Base-by-base conservation (phyloP, 2,888 invertebrate species). In the Trissonchulus sp. region DNA sequence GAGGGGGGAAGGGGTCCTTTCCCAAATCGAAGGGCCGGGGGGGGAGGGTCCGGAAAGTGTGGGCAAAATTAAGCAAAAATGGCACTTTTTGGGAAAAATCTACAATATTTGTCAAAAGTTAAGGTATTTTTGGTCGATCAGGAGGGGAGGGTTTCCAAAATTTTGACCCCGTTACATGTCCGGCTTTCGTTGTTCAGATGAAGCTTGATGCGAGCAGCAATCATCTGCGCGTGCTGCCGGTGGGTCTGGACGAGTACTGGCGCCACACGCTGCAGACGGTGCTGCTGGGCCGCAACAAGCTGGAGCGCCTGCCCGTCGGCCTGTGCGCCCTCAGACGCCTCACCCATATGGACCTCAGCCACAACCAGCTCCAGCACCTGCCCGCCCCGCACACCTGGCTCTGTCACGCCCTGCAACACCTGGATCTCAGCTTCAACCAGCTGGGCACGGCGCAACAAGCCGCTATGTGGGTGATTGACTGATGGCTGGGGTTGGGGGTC, bases 351-450 rank as follows among this genome's bases (percentile, higher is more conserved):
- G 60, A 60, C 30, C 15, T 72, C 3, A 48, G 48, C 48, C 15
- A 48, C 8, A 72, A 72, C 72, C 18, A 48, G n/a, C 28, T 72
- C 23, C 8, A 37, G 48, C 28, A 30, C 15, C 8, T 72, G 72
- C 72, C 72, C 18, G 23, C 48, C 28, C 60, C 60, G 31, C 23
- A n/a, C 8, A 31, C n/a, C 18, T 72, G 72, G 72, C 23, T 62
- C n/a, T 72, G 72, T 31, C 38, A 31, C 3, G 2, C n/a, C 8
- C 72, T 72, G 37, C 72, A 72, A 48, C 2, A n/a, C 15, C 72
- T 72, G 28, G 31, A 72, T 48, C 48, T 72, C 38, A 3, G n/a
- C 23, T 48, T 60, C 31, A 72, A 72, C 30, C 2, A 60, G 8
- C 60, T 72, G 3, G 72, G 72, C 2, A 48, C 33, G 23, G n/a